A percentile compares a stretch with the other conserved stretches of the same genome.
phyloP scores from a whole-genome alignment of 2,797 vertebrate species.

The Distichodus sexfasciatus region DNA sequence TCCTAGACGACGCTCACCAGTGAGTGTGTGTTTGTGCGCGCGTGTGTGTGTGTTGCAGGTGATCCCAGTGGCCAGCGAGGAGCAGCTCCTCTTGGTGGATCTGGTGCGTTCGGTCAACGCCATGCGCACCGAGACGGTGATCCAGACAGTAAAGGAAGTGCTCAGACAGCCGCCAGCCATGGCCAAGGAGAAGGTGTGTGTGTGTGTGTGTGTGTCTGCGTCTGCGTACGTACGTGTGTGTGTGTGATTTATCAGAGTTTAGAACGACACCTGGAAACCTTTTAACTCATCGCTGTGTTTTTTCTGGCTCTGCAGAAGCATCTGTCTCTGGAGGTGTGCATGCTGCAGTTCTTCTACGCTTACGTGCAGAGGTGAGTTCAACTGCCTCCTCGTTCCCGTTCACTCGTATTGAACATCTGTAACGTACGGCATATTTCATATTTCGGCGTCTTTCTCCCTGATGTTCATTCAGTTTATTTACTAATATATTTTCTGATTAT shows the following conservation, averaged over 20 bases:
- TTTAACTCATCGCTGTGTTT: not conserved
- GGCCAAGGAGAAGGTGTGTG: slow-evolving; percentile 90
- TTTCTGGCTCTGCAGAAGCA: slow-evolving; percentile 80
- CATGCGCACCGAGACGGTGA: slow-evolving; percentile 96
- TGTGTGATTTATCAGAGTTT: too few relatives aligned
- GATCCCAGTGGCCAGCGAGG: slow-evolving; percentile 90
- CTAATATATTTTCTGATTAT: too few relatives aligned
- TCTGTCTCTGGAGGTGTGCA: slow-evolving; percentile 96
- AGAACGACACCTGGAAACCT: too few relatives aligned
- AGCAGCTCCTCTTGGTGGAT: slow-evolving; percentile 94
- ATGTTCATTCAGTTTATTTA: too few relatives aligned
- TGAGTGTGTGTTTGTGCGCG: slow-evolving; percentile 3
- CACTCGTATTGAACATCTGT: too few relatives aligned
- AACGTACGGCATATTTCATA: too few relatives aligned
- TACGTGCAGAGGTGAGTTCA: slow-evolving; percentile 94
- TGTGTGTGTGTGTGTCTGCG: too few relatives aligned
- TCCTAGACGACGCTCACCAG: too few relatives aligned
- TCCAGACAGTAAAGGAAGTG: slow-evolving; percentile 97
- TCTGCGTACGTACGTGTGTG: too few relatives aligned
- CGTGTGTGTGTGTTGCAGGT: slow-evolving; percentile 71
- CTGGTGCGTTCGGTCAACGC: slow-evolving; percentile 95
- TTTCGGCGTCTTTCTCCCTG: too few relatives aligned
- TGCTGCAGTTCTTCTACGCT: slow-evolving; percentile 99
- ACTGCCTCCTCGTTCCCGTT: not conserved
- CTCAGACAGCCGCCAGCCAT: slow-evolving; percentile 97